These are phyloP conservation scores for Ursus arctos DNA, from an alignment of 2,113 vertebrate genomes.

Conservation along the genomic window DNA sequence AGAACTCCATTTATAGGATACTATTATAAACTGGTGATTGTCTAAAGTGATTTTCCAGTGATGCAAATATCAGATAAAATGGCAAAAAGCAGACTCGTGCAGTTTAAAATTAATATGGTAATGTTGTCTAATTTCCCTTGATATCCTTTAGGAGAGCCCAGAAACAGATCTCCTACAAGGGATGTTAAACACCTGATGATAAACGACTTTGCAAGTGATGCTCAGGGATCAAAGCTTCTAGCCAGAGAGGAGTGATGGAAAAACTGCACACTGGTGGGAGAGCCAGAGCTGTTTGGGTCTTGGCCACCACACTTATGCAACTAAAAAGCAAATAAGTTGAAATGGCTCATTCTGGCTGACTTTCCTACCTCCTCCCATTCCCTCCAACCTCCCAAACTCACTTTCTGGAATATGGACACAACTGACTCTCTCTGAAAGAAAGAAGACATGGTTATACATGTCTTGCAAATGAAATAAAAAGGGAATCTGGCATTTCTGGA, in stretches of 20 bases:
- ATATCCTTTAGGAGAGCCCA: not conserved
- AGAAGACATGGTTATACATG: slow-evolving; percentile 28
- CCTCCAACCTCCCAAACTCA: slow-evolving; percentile 42
- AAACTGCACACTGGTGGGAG: not conserved
- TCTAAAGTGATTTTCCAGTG: not conserved
- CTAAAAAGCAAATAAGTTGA: not conserved
- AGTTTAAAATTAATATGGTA: not conserved
- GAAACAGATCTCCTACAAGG: not conserved
- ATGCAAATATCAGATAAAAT: not conserved
- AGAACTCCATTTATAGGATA: not conserved
- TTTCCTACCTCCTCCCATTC: slow-evolving; percentile 30
- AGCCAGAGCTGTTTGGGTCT: not conserved
- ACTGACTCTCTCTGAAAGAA: not conserved
- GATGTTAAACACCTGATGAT: not conserved
- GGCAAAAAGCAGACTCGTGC: not conserved
- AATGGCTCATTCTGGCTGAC: slow-evolving; percentile 61
- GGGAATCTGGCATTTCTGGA: slow-evolving; percentile 6
- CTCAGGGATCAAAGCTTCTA: not conserved
- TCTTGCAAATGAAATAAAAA: slow-evolving; percentile 45
- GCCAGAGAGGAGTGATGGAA: not conserved
- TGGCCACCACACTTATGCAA: slow-evolving; percentile 12
- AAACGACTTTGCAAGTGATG: not conserved
- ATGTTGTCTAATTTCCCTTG: slow-evolving; percentile 37
- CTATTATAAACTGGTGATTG: not conserved
- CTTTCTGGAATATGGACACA: slow-evolving; percentile 47